Evolutionary conservation across 2,888 invertebrate genomes (phyloP), one percentile per base, ranked within the genome.

Genomic region (Theretra japonica): DNA sequence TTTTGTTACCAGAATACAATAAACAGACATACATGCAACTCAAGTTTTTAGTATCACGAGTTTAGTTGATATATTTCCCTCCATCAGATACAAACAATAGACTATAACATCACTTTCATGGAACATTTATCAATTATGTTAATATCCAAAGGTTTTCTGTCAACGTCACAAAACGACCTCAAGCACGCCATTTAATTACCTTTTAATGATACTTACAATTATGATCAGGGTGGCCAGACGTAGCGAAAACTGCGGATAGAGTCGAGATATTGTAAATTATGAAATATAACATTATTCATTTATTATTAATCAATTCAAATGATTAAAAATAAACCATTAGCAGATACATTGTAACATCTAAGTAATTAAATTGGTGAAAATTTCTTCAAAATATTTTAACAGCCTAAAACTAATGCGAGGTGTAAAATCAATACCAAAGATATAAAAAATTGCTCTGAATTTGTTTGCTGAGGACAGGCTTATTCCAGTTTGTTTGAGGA

Each of bases 151-250:
- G 41, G 23, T 65, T 65, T 65, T 48, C 23, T 41, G 48, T 65
- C 65, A 48, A 65, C 65, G 41, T 65, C 65, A 23, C 65, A 65
- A 65, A 48, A 65, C 48, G 23, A 65, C 65, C 48, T 41, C 48
- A 23, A 65, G 41, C 23, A 17, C 48, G 41, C 48, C 17, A 48
- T 48, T 48, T 65, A 65, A 65, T 65, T 65, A 48, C 48, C 17
- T 23, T 65, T 21, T 65, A 65, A 65, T 65, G 65, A 65, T 17
- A 48, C 41, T 25, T 65, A 65, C 65, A 48, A 65, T 48, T 65
- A 65, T 65, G 21, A 48, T 48, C 41, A 48, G 6, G 48, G 65
- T 48, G 48, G 48, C 65, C 65, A 65, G 65, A 48, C 25, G 11
- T 41, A 5, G 21, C 23, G 23, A 48, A 23, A 6, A 48, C 7